Conservation (phyloP, 1,140 invertebrate species). For the Littorina saxatilis region DNA sequence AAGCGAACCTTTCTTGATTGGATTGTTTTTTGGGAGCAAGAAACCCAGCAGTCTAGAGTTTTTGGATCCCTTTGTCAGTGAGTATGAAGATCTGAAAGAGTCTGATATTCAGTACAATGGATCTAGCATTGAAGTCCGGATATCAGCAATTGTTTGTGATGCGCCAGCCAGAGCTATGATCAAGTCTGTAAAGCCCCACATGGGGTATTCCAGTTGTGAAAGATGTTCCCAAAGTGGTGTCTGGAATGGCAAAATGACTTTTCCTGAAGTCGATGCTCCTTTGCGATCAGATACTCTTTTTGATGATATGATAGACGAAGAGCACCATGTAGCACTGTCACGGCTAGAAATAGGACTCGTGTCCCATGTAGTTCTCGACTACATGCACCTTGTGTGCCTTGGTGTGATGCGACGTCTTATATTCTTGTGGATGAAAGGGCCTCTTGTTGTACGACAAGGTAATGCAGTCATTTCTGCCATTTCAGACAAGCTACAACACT, state of each 20-base stretch:
- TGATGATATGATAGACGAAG: neutral
- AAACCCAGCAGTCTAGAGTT: too few species aligned
- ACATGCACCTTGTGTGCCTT: neutral
- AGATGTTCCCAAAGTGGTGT: conserved; percentile 62
- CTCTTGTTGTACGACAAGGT: neutral
- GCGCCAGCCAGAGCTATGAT: conserved; percentile 73
- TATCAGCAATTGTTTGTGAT: conserved; percentile 63
- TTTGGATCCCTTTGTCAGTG: too few species aligned
- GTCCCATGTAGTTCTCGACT: neutral
- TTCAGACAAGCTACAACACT: neutral
- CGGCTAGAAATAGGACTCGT: neutral
- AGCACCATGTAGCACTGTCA: conserved; percentile 2
- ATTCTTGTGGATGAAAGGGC: neutral
- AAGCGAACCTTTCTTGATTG: too few species aligned
- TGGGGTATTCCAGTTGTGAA: conserved; percentile 70
- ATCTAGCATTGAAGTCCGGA: too few species aligned
- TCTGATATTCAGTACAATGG: too few species aligned
- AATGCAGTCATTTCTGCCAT: neutral
- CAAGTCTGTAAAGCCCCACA: conserved; percentile 66
- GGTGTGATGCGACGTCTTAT: neutral
- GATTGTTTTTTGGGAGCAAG: too few species aligned
- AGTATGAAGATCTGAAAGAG: too few species aligned
- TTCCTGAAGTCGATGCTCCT: conserved; percentile 48
- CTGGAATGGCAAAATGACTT: conserved; percentile 50
- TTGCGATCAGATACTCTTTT: conserved; percentile 36